These are phyloP conservation scores for Rhizoglyphus robini DNA, from an alignment of 1,140 invertebrate genomes.

Conservation along the genomic window DNA sequence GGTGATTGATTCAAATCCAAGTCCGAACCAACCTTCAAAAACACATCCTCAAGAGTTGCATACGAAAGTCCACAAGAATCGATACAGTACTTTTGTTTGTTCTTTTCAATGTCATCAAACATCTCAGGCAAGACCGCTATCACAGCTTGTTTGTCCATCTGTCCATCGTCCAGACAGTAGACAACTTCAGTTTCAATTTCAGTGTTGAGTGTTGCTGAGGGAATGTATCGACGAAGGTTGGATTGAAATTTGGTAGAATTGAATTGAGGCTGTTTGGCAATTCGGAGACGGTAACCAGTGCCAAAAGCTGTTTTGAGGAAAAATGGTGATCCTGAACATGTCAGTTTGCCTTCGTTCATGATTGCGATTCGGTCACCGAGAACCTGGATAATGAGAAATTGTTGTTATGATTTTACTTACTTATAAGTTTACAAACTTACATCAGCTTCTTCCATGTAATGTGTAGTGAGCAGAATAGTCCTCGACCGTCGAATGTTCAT, in stretches of 20 bases:
- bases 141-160: slow-evolving; percentile 22
- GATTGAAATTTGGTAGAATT: neutral
- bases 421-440: slow-evolving; percentile 24
- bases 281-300: slow-evolving; percentile 27
- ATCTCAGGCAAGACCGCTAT: slow-evolving; percentile 40
- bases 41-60: slow-evolving; percentile 72
- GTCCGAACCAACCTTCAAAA: slow-evolving; percentile 41
- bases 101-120: slow-evolving; percentile 48
- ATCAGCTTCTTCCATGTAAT: slow-evolving; percentile 81
- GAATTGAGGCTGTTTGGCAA: slow-evolving; percentile 20
- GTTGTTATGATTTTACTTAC: neutral
- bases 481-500: slow-evolving; percentile 39
- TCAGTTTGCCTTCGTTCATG: slow-evolving; percentile 60
- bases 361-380: slow-evolving; percentile 83
- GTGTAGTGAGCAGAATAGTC: slow-evolving; percentile 83
- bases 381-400: slow-evolving; percentile 35
- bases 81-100: slow-evolving; percentile 46
- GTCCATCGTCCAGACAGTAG: slow-evolving; percentile 38
- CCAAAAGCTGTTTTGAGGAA: slow-evolving; percentile 74
- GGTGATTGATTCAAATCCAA: neutral
- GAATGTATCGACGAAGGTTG: slow-evolving; percentile 18
- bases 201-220: slow-evolving; percentile 15
- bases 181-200: slow-evolving; percentile 38
- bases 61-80: slow-evolving; percentile 59
- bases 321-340: slow-evolving; percentile 66